Evolutionary conservation across 2,797 vertebrate species (phyloP), one percentile per base, ranked within the genome.

Genomic region (Okamejei kenojei): DNA sequence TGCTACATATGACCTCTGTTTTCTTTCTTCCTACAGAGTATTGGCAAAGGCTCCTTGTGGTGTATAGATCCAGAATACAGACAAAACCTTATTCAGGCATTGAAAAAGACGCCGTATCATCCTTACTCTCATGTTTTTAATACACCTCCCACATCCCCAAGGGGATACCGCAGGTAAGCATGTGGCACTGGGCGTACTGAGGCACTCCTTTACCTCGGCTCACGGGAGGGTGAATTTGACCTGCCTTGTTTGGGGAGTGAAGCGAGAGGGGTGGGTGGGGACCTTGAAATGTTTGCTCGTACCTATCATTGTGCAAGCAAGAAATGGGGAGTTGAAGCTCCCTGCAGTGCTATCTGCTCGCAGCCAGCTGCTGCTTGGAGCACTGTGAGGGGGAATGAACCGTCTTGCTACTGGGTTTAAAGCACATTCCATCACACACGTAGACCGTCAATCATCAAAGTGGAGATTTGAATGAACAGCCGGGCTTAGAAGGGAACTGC

Each of bases 21-120:
- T 77, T 93, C 81, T 80, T 93, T 68, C 78, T 68, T 76, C 65
- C 78, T 94, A 93, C 96, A 97, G 97, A 97, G 97, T 95, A 97
- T 97, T 95, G 97, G 97, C 94, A 97, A 97, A 95, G 97, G 97
- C 82, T 97, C 97, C 54, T 95, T 97, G 94, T 97, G 97, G 97
- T 97, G 97, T 96, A 97, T 97, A 96, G 97, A 97, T 95, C 97
- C 97, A 94, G 97, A 97, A 95, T 97, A 97, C 94, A 96, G 97
- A 96, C 98, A 99, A 97, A 99, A 99, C 96, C 97, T 99, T 96
- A 99, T 99, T 97, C 99, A 99, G 97, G 98, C 98, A 93, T 97
- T 99, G 96, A 99, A 99, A 97, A 99, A 99, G 97, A 99, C 99
- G 92, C 99, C 98, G 94, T 99, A 99, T 95, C 99, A 99, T 95